Evolutionary conservation across 2,888 invertebrate species (phyloP), one percentile per base, ranked within the genome.

Genomic region (Phengaris alcon): DNA sequence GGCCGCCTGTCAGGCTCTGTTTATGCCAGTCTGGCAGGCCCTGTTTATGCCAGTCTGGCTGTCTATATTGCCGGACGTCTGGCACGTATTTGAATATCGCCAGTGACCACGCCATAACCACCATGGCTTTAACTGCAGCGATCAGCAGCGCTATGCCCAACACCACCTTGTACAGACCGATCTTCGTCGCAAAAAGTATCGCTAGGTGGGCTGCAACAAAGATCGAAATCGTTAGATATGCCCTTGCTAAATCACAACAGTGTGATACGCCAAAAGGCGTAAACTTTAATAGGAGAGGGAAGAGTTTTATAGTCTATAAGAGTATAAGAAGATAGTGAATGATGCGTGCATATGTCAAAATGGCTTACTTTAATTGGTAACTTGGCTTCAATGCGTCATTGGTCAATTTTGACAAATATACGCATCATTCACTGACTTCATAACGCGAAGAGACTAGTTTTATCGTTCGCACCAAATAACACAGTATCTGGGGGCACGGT

Each of bases 181-280:
- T 84, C 86, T 90, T 90, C 55, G 87, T 88, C 74, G 89, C 90
- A 76, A 89, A 78, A 76, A 90, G 74, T 76, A 91, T 87, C 77
- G 86, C 87, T 76, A 92, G 84, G 80, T 92, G 85, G 82, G 88
- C 93, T 93, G 93, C 76, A 92, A 92, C 89, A 91, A 87, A 90
- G 82, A 82, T 85, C 85, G 13, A 35, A 44, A 68, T 9, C 35
- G 35, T 64, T 64, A 64, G 13, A 44, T 44, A 64, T 0, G 64
- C 64, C 64, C 64, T 44, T 64, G 9, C 15, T 13, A 13, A 13
- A 6, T 6, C 13, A 13, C 13, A n/a, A 46, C 46, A 6, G 46
- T 46, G 46, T 4, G 52, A 8, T 52, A 52, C 3, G 7, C 6
- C 52, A 12, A 12, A 8, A 52, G 10, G 35, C 35, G 35, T 35